Percentiles rank a stretch among this genome's conserved stretches.
Evolutionary conservation across 2,113 vertebrate species (phyloP).

Genomic region (Columbina picui): DNA sequence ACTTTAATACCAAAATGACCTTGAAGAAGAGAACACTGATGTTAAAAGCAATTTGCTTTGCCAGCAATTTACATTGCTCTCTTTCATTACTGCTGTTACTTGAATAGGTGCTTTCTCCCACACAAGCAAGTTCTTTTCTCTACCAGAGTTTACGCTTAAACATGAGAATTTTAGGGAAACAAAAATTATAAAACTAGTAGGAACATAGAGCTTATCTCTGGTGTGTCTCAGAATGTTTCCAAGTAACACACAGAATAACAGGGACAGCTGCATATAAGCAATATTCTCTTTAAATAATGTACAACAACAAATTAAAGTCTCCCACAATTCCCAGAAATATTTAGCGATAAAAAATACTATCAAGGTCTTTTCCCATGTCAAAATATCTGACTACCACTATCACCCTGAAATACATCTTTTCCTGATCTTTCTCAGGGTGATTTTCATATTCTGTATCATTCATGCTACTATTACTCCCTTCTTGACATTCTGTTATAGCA

Average conservation of each 20-base stretch:
- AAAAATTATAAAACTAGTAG: not conserved
- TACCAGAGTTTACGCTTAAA: not conserved
- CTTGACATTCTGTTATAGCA: not conserved
- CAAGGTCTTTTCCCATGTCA: not conserved
- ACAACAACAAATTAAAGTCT: not conserved
- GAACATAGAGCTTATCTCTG: not conserved
- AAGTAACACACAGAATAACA: not conserved
- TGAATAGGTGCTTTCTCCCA: not conserved
- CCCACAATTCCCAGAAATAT: not conserved
- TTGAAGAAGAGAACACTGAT: not conserved
- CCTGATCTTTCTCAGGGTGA: not conserved
- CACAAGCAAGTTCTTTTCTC: not conserved
- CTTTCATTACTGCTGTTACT: not conserved
- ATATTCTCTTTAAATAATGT: not conserved
- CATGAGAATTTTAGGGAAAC: not conserved
- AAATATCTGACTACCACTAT: not conserved
- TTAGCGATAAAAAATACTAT: not conserved
- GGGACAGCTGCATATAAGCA: not conserved
- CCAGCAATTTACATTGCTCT: not conserved
- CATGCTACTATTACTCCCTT: not conserved
- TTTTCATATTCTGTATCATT: not conserved
- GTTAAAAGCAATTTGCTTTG: slow-evolving; percentile 10
- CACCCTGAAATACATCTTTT: not conserved
- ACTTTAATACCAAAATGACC: not conserved
- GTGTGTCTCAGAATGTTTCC: not conserved